Conservation (phyloP, 2,113 vertebrate genomes). For the Chitala chitala region DNA sequence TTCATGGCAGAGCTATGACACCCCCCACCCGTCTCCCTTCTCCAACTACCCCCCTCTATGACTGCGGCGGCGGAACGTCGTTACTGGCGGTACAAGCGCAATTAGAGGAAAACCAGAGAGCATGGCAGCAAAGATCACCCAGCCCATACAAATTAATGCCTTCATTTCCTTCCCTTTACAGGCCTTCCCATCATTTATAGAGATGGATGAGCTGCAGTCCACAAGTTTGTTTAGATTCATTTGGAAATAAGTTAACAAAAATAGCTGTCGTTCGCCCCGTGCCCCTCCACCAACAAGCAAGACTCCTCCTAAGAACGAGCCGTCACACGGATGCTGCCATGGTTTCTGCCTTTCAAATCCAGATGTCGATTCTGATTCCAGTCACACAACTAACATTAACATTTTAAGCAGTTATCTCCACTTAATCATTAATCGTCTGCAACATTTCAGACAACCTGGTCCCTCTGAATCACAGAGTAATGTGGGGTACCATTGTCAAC, state of each 20-base stretch:
- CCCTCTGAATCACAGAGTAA: neutral
- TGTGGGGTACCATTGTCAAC: no score
- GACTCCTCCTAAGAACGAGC: neutral
- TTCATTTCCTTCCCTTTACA: conserved; percentile 4
- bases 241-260: conserved; percentile 21
- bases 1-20: neutral
- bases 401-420: no score
- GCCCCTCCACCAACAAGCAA: neutral
- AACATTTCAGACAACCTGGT: neutral
- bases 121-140: conserved; percentile 14
- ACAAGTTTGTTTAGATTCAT: conserved; percentile 9
- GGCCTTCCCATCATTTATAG: conserved; percentile 15
- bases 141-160: conserved; percentile 27
- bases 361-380: no score
- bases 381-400: no score
- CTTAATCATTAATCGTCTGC: no score
- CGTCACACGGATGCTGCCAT: no score
- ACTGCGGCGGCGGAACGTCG: neutral
- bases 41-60: neutral
- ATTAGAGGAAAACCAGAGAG: conserved; percentile 27
- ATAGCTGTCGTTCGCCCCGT: neutral
- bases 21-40: neutral
- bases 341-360: no score
- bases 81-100: conserved; percentile 17
- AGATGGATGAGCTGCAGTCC: conserved; percentile 11